Percentiles rank a stretch among this genome's conserved stretches.
These are phyloP conservation scores for Archivesica marissinica DNA, from an alignment of 1,140 invertebrate species.

Conservation along the genomic window DNA sequence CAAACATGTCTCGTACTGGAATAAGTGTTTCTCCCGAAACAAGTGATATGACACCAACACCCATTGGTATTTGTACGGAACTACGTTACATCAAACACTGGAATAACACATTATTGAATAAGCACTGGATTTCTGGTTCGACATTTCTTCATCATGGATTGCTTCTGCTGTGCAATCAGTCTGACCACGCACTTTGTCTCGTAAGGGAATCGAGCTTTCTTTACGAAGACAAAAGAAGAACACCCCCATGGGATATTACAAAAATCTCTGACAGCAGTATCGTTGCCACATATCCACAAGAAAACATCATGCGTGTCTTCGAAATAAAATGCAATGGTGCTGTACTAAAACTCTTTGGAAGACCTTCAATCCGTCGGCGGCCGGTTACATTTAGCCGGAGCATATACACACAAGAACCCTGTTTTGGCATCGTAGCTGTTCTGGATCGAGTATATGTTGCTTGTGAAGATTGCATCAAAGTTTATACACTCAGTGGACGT, in stretches of 20 bases:
- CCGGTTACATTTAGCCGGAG: background rate
- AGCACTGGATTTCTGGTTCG: conserved; percentile 11
- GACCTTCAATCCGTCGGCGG: conserved; percentile 11
- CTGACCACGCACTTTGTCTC: background rate
- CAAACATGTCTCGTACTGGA: background rate
- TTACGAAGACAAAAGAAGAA: conserved; percentile 8
- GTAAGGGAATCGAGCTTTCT: background rate
- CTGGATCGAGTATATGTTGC: conserved; percentile 1
- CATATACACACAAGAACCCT: conserved; percentile 7
- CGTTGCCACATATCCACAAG: conserved; percentile 43
- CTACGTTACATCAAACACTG: background rate
- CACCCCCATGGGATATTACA: conserved; percentile 24
- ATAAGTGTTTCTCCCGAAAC: background rate
- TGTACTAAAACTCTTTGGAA: conserved; percentile 7
- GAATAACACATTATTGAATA: conserved; percentile 11
- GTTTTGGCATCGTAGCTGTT: conserved; percentile 1
- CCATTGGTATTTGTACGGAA: background rate
- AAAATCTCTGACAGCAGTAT: background rate
- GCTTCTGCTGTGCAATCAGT: conserved; percentile 19
- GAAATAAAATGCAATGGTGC: conserved; percentile 27
- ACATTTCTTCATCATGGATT: conserved; percentile 27
- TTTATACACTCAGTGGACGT: conserved; percentile 4
- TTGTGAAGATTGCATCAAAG: conserved; percentile 30
- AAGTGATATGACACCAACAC: background rate
- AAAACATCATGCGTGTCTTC: conserved; percentile 16